Evolutionary conservation across 2,888 invertebrate species (phyloP).

Genomic region (Calephelis perditalis): DNA sequence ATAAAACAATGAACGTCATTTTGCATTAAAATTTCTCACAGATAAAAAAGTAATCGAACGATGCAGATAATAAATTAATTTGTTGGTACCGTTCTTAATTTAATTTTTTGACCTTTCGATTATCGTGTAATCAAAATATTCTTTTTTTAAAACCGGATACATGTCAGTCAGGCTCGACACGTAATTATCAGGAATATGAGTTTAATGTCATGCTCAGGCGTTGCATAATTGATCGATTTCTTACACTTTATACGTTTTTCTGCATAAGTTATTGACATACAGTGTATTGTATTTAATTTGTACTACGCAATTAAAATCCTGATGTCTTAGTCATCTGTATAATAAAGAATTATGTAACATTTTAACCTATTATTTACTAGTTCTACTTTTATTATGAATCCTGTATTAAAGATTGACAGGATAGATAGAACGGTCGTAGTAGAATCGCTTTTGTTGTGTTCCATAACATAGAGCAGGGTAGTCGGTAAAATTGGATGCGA

Average conservation of each 20-base stretch:
- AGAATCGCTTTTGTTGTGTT: no score
- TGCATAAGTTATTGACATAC: constrained; percentile 7
- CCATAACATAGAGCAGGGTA: no score
- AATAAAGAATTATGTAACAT: neutral
- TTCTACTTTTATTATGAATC: no score
- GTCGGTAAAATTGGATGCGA: no score
- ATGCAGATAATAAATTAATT: constrained; percentile 16
- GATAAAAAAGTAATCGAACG: constrained; percentile 18
- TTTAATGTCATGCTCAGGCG: constrained; percentile 22
- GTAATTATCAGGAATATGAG: constrained; percentile 24
- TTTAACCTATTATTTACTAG: no score
- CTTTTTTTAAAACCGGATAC: constrained; percentile 13
- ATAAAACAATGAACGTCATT: constrained; percentile 19
- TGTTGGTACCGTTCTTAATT: constrained; percentile 14
- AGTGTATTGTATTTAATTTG: constrained; percentile 4
- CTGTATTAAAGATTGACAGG: no score
- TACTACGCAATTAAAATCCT: constrained; percentile 7
- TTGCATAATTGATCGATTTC: constrained; percentile 13
- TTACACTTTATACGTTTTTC: constrained; percentile 11
- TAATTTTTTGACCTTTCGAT: constrained; percentile 15
- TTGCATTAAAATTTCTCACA: constrained; percentile 18
- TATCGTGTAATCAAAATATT: constrained; percentile 16
- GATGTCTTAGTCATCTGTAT: constrained; percentile 6
- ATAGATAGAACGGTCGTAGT: no score
- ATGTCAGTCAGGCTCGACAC: constrained; percentile 21